Base-by-base conservation (phyloP, 2,888 invertebrate genomes). In the Tiliacea aurago region DNA sequence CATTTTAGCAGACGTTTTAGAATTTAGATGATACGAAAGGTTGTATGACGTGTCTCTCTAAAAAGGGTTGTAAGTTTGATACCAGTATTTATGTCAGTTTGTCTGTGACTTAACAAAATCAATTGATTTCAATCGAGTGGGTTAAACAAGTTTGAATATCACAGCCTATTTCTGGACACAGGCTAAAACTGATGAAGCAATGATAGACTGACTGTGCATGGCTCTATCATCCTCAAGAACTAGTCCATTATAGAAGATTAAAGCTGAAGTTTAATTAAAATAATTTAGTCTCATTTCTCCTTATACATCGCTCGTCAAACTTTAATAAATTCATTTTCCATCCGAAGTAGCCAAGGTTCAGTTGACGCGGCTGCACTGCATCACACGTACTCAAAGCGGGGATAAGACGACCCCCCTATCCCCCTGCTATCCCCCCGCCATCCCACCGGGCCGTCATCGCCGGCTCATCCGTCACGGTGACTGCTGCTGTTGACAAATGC, bases 401-500 rank as follows among this genome's bases (percentile, higher is more conserved):
- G 76, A 69, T 72, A 82, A 82, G 82, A 76, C 76, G 72, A 51
- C 72, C 67, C 73, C 80, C 81, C 70, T 66, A 65, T 15, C 65
- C 64, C 68, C 81, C 69, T 62, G 49, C 62, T 58, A 43, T 68
- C 74, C 74, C 72, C 74, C 33, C 49, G 64, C 66, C 81, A 73
- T 72, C 80, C 82, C 77, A 72, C 63, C 68, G 72, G 70, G 81
- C 83, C 87, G 89, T 90, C 90, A 91, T 90, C 90, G 89, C 87
- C 83, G 86, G 81, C 88, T 89, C 93, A 93, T 93, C 91, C 91
- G 91, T 93, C 93, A 93, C 90, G 85, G 90, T 87, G 91, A 87
- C 93, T 90, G 93, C 90, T 92, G 93, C 86, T 89, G 87, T 90
- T 94, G 94, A 93, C 94, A 93, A 94, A 93, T 91, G 90, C 90